Percentiles rank a stretch among this genome's conserved stretches.
These are phyloP conservation scores for Ctenopoma kingsleyae DNA, from an alignment of 2,797 vertebrate genomes.

Conservation along the genomic window DNA sequence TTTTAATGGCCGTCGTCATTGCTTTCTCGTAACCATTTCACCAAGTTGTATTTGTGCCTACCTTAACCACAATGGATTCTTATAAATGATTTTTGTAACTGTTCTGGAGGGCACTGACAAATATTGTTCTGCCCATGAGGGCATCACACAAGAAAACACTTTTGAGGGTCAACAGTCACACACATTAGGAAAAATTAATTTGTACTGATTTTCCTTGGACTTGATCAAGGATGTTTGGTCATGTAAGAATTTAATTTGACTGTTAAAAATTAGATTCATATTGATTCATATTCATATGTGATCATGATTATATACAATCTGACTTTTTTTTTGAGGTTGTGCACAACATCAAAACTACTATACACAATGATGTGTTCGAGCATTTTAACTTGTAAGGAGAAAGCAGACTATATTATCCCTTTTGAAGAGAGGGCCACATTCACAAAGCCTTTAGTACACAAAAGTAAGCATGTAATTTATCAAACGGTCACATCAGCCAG, in stretches of 20 bases:
- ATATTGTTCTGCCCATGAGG: no score
- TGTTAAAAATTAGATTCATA: neutral
- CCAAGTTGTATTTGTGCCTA: no score
- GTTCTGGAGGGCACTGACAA: no score
- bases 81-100: no score
- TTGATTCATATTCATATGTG: neutral
- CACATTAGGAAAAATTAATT: neutral
- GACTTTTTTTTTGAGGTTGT: neutral
- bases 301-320: neutral
- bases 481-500: slow-evolving; percentile 11
- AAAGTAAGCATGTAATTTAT: slow-evolving; percentile 16
- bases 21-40: no score
- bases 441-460: neutral
- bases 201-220: neutral
- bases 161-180: neutral
- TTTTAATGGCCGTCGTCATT: no score
- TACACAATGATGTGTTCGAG: neutral
- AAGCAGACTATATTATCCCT: neutral
- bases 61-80: no score
- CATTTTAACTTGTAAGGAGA: neutral
- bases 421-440: neutral
- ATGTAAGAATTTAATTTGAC: neutral
- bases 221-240: neutral
- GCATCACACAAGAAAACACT: no score
- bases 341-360: neutral